These are phyloP conservation scores for Drosophila prolongata DNA, from an alignment of 2,888 invertebrate genomes.

Conservation along the genomic window DNA sequence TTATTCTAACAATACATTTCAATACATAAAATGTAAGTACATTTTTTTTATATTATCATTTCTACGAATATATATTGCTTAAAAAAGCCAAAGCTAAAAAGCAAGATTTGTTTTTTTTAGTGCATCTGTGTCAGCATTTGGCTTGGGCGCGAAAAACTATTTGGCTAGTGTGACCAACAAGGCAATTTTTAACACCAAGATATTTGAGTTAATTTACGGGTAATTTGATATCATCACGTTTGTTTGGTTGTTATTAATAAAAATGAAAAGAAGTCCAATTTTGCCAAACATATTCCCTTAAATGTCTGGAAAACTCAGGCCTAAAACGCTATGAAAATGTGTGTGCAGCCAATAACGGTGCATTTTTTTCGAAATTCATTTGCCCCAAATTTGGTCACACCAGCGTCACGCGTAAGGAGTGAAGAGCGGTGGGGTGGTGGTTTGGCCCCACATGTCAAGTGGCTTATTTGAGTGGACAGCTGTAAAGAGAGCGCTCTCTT, in stretches of 20 bases:
- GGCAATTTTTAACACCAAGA: conserved; percentile 7
- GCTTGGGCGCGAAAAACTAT: conserved; percentile 5
- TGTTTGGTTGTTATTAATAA: neutral
- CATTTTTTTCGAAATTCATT: conserved; percentile 32
- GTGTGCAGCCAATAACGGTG: conserved; percentile 35
- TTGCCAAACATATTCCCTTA: neutral
- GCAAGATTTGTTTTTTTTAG: neutral
- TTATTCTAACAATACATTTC: too few species aligned
- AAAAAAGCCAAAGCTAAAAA: neutral
- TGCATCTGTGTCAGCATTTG: conserved; percentile 9
- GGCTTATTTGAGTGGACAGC: conserved; percentile 27
- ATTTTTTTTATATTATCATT: too few species aligned
- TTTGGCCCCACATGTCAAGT: conserved; percentile 29
- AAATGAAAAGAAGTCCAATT: conserved; percentile 1
- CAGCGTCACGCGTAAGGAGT: conserved; percentile 35
- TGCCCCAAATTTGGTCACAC: conserved; percentile 45
- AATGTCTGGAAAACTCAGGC: neutral
- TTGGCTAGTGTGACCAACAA: conserved; percentile 38
- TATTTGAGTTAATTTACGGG: conserved; percentile 1
- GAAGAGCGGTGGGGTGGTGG: conserved; percentile 2
- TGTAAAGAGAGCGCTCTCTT: conserved; percentile 27
- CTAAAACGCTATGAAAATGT: conserved; percentile 17
- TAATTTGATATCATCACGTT: conserved; percentile 13
- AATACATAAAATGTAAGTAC: too few species aligned
- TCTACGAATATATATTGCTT: neutral